Evolutionary conservation across 2,797 vertebrate species (phyloP), one percentile per base, ranked within the genome.

Genomic region (Coregonus ussuriensis): DNA sequence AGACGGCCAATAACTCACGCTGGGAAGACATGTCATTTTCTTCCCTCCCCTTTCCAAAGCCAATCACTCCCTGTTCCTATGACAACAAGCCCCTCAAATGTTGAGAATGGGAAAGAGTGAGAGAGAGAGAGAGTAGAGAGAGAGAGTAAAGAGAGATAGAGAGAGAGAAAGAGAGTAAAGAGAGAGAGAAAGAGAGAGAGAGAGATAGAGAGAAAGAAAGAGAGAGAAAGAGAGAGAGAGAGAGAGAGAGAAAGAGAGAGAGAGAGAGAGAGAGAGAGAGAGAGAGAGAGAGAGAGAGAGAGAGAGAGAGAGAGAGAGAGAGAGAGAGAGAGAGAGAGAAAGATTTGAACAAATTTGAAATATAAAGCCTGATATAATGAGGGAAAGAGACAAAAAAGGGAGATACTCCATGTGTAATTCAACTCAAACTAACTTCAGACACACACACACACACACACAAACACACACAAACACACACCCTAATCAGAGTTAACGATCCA

Each of bases 61-160:
- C 81, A 85, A 82, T 86, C 72, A 74, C 76, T 74, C 83, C 81
- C 83, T 62, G 90, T 92, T 91, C 77, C 89, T 85, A 90, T 91
- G 89, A 90, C 91, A 84, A 93, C 91, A 78, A 65, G 68, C 76
- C 81, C 77, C 65, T 15, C 41, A 81, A 79, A 91, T 85, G 84
- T 78, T 78, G 80, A 84, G 81, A 81, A 85, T 6, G 72, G 71
- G 75, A 59, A n/a, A 59, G 56, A 63, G 18, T 3, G 15, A 25
- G 21, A 25, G 16, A 62, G 18, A 7, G 59, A 62, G 51, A 14
- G 51, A 52, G 13, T 25, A 62, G 18, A 25, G n/a, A 62, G 21
- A 3, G 52, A 35, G 9, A 16, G 33, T 35, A 69, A 33, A n/a
- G 35, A 18, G 31, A 41, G 16, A 69, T 3, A 16, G 14, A 3